A percentile compares a stretch with the other conserved stretches of the same genome.
These are phyloP conservation scores for Poecilia latipinna DNA, from an alignment of 2,113 vertebrate species.

Conservation along the genomic window DNA sequence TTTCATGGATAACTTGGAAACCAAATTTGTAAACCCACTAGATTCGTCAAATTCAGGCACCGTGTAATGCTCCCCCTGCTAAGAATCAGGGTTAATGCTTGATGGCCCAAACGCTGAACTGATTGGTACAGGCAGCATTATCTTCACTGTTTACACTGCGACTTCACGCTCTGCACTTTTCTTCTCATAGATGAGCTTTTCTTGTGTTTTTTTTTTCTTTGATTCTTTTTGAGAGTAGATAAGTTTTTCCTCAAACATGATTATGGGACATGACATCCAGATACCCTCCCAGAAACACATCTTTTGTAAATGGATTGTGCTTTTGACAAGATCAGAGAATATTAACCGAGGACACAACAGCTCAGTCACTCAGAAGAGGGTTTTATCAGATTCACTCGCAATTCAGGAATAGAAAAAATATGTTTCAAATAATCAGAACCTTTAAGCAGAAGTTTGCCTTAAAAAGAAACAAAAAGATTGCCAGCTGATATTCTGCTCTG, in stretches of 20 bases:
- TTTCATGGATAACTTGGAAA: conserved; percentile 41
- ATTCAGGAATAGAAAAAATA: background rate
- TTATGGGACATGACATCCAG: conserved; percentile 54
- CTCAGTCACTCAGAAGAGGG: conserved; percentile 16
- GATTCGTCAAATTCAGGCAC: conserved; percentile 41
- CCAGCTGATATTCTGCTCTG: no score
- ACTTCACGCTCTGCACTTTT: conserved; percentile 32
- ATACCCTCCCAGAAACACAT: conserved; percentile 45
- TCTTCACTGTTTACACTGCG: conserved; percentile 55
- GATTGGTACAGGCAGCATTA: conserved; percentile 58
- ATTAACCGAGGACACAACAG: conserved; percentile 20
- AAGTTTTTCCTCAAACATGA: conserved; percentile 53
- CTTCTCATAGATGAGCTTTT: conserved; percentile 44
- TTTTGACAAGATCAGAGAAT: conserved; percentile 49
- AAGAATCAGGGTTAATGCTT: conserved; percentile 42
- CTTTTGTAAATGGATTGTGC: conserved; percentile 47
- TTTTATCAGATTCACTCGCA: background rate
- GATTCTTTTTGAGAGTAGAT: conserved; percentile 22
- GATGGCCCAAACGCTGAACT: conserved; percentile 41
- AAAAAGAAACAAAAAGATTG: no score
- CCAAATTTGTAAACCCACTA: conserved; percentile 36
- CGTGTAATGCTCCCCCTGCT: conserved; percentile 33
- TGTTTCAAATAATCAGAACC: no score
- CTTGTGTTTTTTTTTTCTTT: conserved; percentile 27
- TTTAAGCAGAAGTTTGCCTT: no score